A percentile compares a stretch with the other conserved stretches of the same genome.
These are phyloP conservation scores for Parapsyche elsis DNA, from an alignment of 1,140 invertebrate species.

Conservation along the genomic window DNA sequence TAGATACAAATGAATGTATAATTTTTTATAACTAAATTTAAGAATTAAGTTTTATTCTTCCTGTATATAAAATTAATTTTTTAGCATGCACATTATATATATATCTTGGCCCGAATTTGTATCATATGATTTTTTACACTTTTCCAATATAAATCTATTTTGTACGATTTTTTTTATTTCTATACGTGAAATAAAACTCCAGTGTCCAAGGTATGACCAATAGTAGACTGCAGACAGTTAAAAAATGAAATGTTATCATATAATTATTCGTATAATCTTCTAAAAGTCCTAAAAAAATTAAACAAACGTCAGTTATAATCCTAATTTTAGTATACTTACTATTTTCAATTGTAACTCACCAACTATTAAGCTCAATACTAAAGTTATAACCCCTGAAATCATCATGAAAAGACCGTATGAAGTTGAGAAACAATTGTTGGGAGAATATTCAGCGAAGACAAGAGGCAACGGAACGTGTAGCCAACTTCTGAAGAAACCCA, in stretches of 20 bases:
- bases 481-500: constrained; percentile 69
- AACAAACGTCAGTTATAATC: neutral
- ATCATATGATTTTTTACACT: too few species aligned
- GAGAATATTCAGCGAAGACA: constrained; percentile 71
- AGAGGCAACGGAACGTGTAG: constrained; percentile 70
- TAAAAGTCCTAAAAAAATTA: constrained; percentile 56
- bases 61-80: too few species aligned
- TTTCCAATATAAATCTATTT: too few species aligned
- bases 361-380: constrained; percentile 63
- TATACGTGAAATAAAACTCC: constrained; percentile 29
- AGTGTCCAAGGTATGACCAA: constrained; percentile 46
- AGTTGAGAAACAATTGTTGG: constrained; percentile 70
- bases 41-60: too few species aligned
- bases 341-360: constrained; percentile 58
- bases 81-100: too few species aligned
- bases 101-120: too few species aligned
- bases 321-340: neutral
- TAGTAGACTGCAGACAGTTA: constrained; percentile 53
- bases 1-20: neutral
- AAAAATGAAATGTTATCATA: constrained; percentile 59
- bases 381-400: constrained; percentile 62
- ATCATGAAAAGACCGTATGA: constrained; percentile 75
- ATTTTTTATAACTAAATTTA: neutral
- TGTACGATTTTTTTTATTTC: neutral
- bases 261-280: constrained; percentile 60